Conservation (phyloP, 2,888 invertebrate species). For the Cyclophora albipunctata region DNA sequence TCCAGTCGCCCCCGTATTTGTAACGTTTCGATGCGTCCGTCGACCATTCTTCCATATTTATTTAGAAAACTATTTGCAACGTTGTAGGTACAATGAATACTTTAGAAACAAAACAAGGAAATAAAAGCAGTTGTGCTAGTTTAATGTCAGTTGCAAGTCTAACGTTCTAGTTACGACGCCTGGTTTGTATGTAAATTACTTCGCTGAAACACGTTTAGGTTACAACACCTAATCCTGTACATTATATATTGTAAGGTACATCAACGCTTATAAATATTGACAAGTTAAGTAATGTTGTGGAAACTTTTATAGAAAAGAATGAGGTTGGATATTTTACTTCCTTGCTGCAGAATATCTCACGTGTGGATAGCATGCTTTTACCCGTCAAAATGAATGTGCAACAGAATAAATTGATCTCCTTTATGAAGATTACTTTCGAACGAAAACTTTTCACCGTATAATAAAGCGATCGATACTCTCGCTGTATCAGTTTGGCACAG, state of each 20-base stretch:
- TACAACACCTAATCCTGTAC: background rate
- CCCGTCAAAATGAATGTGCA: constrained; percentile 27
- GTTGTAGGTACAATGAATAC: constrained; percentile 5
- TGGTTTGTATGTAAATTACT: constrained; percentile 5
- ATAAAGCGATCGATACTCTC: constrained; percentile 11
- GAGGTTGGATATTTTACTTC: no score
- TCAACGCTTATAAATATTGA: background rate
- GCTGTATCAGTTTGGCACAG: constrained; percentile 8
- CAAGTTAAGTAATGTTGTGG: background rate
- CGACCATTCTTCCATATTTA: constrained; percentile 10
- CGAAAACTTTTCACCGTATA: constrained; percentile 18
- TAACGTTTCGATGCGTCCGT: constrained; percentile 19
- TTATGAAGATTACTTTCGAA: constrained; percentile 31
- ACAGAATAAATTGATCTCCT: constrained; percentile 23
- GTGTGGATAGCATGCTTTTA: constrained; percentile 11
- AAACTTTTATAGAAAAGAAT: background rate
- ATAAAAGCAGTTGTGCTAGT: constrained; percentile 11
- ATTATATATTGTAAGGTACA: background rate
- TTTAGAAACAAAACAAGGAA: constrained; percentile 9
- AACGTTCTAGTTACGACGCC: constrained; percentile 2
- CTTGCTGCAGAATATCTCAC: no score
- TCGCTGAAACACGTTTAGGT: background rate
- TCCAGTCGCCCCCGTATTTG: constrained; percentile 24
- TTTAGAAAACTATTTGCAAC: constrained; percentile 10
- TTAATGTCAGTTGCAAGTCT: constrained; percentile 7